Conservation (phyloP, 2,113 vertebrate species). For the Pseudorasbora parva region DNA sequence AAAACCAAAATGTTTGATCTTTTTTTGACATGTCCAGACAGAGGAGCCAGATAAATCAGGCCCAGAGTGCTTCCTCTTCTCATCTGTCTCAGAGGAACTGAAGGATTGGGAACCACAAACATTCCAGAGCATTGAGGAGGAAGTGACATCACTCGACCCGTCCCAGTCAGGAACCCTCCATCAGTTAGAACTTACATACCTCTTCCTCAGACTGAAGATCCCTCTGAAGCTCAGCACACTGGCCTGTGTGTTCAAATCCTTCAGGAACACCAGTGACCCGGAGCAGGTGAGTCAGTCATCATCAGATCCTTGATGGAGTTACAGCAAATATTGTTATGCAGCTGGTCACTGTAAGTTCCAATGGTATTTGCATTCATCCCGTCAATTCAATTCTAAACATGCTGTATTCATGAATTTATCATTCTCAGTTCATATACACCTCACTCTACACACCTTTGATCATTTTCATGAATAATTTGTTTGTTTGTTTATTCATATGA, state of each 20-base stretch:
- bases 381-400: not conserved
- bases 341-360: not conserved
- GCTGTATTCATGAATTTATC: not conserved
- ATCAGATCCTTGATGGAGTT: not conserved
- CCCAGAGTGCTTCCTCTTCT: constrained; percentile 51
- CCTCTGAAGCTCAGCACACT: constrained; percentile 68
- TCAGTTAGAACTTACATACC: constrained; percentile 61
- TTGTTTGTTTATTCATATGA: too few species aligned
- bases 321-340: not conserved
- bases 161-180: constrained; percentile 53
- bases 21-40: not conserved
- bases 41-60: constrained; percentile 11
- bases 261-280: constrained; percentile 53
- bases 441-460: not conserved
- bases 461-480: not conserved
- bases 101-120: constrained; percentile 46
- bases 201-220: constrained; percentile 65
- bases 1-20: not conserved
- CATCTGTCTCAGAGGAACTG: constrained; percentile 54
- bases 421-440: not conserved
- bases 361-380: not conserved
- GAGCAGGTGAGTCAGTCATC: constrained; percentile 59
- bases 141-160: constrained; percentile 50
- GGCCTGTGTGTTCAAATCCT: constrained; percentile 67
- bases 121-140: constrained; percentile 61